These are phyloP conservation scores for Lutjanus erythropterus DNA, from an alignment of 2,113 vertebrate species.

Conservation along the genomic window DNA sequence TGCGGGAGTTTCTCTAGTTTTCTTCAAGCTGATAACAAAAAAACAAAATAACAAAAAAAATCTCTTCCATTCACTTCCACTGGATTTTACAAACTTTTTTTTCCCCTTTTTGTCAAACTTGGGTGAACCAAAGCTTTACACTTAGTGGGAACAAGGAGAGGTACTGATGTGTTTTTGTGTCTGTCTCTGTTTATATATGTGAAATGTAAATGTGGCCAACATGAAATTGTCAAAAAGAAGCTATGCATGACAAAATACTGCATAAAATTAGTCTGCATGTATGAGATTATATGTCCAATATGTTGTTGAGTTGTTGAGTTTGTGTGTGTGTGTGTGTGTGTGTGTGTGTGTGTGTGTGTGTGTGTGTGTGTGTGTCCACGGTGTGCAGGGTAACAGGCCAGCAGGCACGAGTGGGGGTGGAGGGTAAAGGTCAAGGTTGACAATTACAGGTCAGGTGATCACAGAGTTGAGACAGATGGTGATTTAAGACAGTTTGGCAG, in stretches of 20 bases:
- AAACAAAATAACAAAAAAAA: too few species aligned
- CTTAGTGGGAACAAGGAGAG: not conserved
- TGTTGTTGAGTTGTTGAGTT: not conserved
- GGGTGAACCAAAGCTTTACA: not conserved
- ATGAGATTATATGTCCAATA: not conserved
- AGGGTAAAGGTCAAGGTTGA: constrained; percentile 74
- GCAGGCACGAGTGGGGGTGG: constrained; percentile 53
- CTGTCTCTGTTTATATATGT: too few species aligned
- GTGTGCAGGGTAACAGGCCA: constrained; percentile 22
- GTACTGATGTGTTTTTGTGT: not conserved
- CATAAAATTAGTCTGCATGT: not conserved
- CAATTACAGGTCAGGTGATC: constrained; percentile 75
- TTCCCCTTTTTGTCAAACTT: not conserved
- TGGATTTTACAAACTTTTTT: too few species aligned
- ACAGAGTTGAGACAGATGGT: constrained; percentile 78
- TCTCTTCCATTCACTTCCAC: too few species aligned
- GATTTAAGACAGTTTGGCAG: constrained; percentile 66
- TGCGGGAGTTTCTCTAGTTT: too few species aligned
- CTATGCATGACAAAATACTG: too few species aligned
- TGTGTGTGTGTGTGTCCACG: not conserved
- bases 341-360: not conserved
- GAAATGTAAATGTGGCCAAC: too few species aligned
- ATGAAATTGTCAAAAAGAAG: too few species aligned
- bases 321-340: not conserved
- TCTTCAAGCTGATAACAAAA: too few species aligned